phyloP scores from a whole-genome alignment of 2,888 invertebrate species.

The Thera britannica region DNA sequence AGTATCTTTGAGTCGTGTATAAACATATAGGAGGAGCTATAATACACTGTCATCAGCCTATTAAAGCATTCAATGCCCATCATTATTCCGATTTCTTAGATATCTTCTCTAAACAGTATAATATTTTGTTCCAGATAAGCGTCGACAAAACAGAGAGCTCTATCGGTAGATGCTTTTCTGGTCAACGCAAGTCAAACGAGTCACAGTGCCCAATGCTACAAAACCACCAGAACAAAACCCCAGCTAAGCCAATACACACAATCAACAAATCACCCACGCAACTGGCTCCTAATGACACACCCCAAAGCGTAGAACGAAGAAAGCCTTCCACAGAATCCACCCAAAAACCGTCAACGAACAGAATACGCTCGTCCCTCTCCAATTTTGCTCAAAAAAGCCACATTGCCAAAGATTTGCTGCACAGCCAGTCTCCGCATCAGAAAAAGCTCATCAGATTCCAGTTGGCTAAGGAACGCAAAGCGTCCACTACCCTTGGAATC shows the following conservation, averaged over 20 bases:
- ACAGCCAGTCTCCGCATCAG: conserved; percentile 88
- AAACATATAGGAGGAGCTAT: too few relatives aligned
- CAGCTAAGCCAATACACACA: conserved; percentile 78
- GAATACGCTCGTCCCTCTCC: conserved; percentile 77
- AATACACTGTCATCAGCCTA: too few relatives aligned
- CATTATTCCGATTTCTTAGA: too few relatives aligned
- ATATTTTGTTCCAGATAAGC: conserved; percentile 87
- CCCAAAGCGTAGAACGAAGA: conserved; percentile 63
- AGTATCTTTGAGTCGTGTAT: too few relatives aligned
- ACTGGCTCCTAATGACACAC: conserved; percentile 76
- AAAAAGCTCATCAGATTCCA: conserved; percentile 93
- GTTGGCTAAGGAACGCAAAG: conserved; percentile 95
- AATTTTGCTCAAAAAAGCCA: conserved; percentile 81
- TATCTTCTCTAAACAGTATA: too few relatives aligned
- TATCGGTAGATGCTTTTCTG: conserved; percentile 87
- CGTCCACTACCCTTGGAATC: conserved; percentile 97
- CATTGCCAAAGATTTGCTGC: conserved; percentile 77
- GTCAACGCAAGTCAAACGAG: conserved; percentile 89
- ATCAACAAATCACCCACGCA: conserved; percentile 71
- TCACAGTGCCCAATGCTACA: conserved; percentile 90
- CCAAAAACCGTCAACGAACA: conserved; percentile 69
- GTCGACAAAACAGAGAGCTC: conserved; percentile 84
- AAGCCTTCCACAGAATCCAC: conserved; percentile 72
- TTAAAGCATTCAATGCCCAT: too few relatives aligned
- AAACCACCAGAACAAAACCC: conserved; percentile 69